These are phyloP conservation scores for Trichonephila clavata DNA, from an alignment of 1,140 invertebrate species.

Conservation along the genomic window DNA sequence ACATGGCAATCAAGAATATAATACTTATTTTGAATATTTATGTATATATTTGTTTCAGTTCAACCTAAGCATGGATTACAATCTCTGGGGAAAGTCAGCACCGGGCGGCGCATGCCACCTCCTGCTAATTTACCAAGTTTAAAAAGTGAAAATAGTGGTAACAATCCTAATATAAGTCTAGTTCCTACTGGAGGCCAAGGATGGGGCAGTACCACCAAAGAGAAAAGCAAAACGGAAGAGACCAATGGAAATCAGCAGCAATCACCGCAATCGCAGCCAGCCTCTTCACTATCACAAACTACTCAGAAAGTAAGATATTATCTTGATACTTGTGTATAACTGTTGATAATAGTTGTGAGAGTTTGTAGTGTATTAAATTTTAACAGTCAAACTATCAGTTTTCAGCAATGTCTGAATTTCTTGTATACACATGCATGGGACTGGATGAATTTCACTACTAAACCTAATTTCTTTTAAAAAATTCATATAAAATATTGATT, in stretches of 20 bases:
- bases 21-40: too few species aligned
- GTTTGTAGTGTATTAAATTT: too few species aligned
- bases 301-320: slow-evolving; percentile 61
- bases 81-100: slow-evolving; percentile 98
- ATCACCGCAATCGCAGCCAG: slow-evolving; percentile 78
- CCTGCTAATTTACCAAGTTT: slow-evolving; percentile 98
- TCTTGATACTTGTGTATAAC: too few species aligned
- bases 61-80: slow-evolving; percentile 99
- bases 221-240: slow-evolving; percentile 80
- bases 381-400: too few species aligned
- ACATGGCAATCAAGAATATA: too few species aligned
- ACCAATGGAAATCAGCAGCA: slow-evolving; percentile 74
- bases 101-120: slow-evolving; percentile 91
- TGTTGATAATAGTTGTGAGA: too few species aligned
- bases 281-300: slow-evolving; percentile 77
- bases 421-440: too few species aligned
- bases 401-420: too few species aligned
- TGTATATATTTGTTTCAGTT: slow-evolving; percentile 81
- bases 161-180: slow-evolving; percentile 87
- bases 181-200: slow-evolving; percentile 88
- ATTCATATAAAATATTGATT: too few species aligned
- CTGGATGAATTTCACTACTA: too few species aligned
- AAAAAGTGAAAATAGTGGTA: slow-evolving; percentile 93
- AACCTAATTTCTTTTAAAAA: too few species aligned
- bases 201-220: slow-evolving; percentile 85